phyloP scores from a whole-genome alignment of 2,888 invertebrate species.

The Sinelater perroti region DNA sequence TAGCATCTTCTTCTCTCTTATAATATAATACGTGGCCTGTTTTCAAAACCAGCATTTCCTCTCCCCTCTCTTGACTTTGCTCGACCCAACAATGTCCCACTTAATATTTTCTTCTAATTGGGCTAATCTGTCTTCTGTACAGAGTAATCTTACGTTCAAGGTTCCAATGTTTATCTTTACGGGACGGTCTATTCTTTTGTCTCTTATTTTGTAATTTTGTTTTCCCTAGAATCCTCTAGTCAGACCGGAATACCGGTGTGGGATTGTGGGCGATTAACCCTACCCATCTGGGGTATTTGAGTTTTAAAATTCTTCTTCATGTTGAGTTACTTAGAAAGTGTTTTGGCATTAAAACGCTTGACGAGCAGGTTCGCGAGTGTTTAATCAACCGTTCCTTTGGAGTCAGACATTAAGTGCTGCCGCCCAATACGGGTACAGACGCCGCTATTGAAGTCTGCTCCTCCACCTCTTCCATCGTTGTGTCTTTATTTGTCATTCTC shows the following conservation, averaged over 20 bases:
- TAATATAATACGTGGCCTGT: constrained; percentile 3
- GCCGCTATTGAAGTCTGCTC: neutral
- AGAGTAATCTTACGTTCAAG: constrained; percentile 4
- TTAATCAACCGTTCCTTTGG: neutral
- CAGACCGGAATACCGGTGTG: constrained; percentile 1
- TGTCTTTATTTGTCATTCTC: constrained; percentile 1
- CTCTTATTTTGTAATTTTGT: constrained; percentile 4
- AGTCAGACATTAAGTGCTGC: neutral
- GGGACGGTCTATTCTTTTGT: constrained; percentile 9
- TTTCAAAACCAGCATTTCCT: constrained; percentile 8
- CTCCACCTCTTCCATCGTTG: neutral
- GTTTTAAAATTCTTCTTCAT: constrained; percentile 13
- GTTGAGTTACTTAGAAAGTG: neutral
- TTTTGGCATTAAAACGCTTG: constrained; percentile 3
- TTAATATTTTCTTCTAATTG: constrained; percentile 11
- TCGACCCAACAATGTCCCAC: constrained; percentile 1
- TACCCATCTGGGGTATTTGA: constrained; percentile 8
- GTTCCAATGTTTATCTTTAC: constrained; percentile 15
- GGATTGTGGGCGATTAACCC: neutral
- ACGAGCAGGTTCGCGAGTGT: neutral
- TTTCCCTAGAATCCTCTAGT: neutral
- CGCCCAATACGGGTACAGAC: constrained; percentile 2
- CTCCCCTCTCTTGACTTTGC: constrained; percentile 6
- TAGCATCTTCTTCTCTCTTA: constrained; percentile 11
- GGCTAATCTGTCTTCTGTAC: constrained; percentile 1